Evolutionary conservation across 2,888 invertebrate genomes (phyloP).

Genomic region (Thymelicus acteon): DNA sequence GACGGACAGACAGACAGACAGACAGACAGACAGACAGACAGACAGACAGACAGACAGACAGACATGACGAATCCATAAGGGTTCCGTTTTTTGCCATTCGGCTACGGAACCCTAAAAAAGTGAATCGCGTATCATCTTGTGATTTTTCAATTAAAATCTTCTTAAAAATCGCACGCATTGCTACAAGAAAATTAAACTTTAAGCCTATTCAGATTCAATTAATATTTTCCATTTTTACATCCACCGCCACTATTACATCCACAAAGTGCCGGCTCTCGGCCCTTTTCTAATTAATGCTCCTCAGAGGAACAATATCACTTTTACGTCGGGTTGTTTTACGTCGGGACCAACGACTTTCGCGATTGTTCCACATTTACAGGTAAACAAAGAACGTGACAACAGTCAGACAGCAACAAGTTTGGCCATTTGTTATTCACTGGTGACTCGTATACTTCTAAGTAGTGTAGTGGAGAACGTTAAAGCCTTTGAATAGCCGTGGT

Average conservation of each 20-base stretch:
- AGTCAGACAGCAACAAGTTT: constrained; percentile 26
- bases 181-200: no score
- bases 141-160: no score
- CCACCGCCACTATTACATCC: constrained; percentile 1
- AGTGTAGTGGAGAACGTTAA: no score
- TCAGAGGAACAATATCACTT: constrained; percentile 18
- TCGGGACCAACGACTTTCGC: constrained; percentile 18
- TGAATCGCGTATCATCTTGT: no score
- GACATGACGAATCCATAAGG: no score
- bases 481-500: no score
- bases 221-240: neutral
- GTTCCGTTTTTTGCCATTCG: no score
- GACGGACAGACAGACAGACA: no score
- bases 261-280: constrained; percentile 12
- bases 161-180: no score
- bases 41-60: no score
- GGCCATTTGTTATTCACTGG: constrained; percentile 11
- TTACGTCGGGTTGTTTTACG: constrained; percentile 10
- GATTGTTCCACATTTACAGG: constrained; percentile 16
- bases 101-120: no score
- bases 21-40: no score
- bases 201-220: neutral
- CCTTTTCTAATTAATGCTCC: constrained; percentile 27
- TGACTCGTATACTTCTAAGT: neutral
- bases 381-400: constrained; percentile 14